A percentile compares a stretch with the other conserved stretches of the same genome.
These are phyloP conservation scores for Saguinus imperator DNA, from an alignment of 2,113 vertebrate species.

Conservation along the genomic window DNA sequence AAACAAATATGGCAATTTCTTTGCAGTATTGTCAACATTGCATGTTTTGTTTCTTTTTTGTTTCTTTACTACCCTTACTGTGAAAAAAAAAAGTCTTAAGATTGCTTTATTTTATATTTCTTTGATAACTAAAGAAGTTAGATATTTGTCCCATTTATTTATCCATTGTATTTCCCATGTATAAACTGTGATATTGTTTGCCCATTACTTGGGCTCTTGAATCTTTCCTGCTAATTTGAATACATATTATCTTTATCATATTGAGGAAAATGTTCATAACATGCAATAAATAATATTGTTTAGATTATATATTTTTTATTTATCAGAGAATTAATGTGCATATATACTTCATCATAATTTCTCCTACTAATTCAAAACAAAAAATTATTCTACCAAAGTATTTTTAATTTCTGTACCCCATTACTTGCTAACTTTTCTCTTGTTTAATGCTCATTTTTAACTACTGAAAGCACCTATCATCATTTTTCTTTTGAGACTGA, in stretches of 20 bases:
- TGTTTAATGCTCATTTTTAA: not conserved
- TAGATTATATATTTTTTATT: not conserved
- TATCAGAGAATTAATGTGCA: not conserved
- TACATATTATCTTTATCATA: not conserved
- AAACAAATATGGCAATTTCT: not conserved
- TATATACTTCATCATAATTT: not conserved
- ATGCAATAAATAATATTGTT: not conserved
- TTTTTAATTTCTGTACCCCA: not conserved
- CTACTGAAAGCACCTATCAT: not conserved
- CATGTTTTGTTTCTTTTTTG: not conserved
- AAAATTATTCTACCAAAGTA: not conserved
- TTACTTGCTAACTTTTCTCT: slow-evolving; percentile 9
- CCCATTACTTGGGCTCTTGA: not conserved
- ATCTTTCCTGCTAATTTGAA: not conserved
- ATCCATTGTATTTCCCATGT: not conserved
- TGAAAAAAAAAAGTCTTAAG: not conserved
- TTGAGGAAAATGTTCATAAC: not conserved
- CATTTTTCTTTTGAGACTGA: not conserved
- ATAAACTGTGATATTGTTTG: not conserved
- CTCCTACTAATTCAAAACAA: slow-evolving; percentile 1
- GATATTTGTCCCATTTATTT: not conserved
- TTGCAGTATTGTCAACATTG: not conserved
- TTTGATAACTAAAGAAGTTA: not conserved
- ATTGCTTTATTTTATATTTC: not conserved
- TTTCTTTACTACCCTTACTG: not conserved